phyloP scores from a whole-genome alignment of 92 coral and sea anemone species.

The Bergia sp. region DNA sequence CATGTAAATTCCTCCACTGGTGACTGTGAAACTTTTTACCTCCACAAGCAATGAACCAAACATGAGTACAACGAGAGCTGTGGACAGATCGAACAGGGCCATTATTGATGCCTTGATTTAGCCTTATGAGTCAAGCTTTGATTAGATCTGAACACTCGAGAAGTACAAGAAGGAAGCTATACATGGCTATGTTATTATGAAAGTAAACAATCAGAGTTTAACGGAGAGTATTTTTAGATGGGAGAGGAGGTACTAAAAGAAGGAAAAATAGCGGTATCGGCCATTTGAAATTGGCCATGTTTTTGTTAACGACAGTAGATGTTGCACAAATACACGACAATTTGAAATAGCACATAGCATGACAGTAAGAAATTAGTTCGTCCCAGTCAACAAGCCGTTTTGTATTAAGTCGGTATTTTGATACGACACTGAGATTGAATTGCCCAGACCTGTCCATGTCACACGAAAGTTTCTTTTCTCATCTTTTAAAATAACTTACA shows the following conservation, averaged over 20 bases:
- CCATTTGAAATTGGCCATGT: background rate
- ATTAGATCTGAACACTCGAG: too few species aligned
- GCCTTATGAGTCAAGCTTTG: too few species aligned
- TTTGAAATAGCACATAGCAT: too few species aligned
- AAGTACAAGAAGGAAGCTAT: background rate
- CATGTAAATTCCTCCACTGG: background rate
- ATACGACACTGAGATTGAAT: too few species aligned
- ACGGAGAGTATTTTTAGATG: too few species aligned
- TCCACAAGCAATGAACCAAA: background rate
- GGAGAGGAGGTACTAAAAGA: background rate
- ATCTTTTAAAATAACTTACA: too few species aligned
- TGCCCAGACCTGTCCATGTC: too few species aligned
- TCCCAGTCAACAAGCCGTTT: too few species aligned
- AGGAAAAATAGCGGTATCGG: background rate
- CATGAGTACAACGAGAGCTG: background rate
- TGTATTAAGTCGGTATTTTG: too few species aligned
- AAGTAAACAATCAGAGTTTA: background rate
- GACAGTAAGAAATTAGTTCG: too few species aligned
- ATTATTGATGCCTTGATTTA: background rate
- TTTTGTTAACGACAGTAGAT: background rate
- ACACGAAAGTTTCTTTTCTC: too few species aligned
- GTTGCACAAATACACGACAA: background rate
- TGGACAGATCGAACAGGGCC: background rate
- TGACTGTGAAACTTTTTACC: background rate
- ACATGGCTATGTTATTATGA: too few species aligned